A percentile compares a stretch with the other conserved stretches of the same genome.
These are phyloP conservation scores for Anthophora plumipes DNA, from an alignment of 2,888 invertebrate genomes.

Conservation along the genomic window DNA sequence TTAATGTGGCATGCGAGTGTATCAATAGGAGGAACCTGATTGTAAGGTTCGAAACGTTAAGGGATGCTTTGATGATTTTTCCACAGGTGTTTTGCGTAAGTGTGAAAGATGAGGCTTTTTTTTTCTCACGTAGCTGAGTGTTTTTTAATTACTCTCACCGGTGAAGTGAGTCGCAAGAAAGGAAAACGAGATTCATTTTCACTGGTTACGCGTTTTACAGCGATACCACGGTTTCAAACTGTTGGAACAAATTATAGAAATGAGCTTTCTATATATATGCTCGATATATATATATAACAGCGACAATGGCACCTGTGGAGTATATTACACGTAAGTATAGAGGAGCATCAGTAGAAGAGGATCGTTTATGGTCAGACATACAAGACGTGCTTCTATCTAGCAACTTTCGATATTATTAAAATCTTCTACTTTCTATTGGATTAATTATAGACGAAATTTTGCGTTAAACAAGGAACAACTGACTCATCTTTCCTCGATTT, in stretches of 20 bases:
- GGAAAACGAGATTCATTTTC: not conserved
- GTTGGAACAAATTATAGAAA: too few relatives aligned
- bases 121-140: not conserved
- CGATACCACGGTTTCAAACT: too few relatives aligned
- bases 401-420: too few relatives aligned
- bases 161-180: not conserved
- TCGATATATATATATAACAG: not conserved
- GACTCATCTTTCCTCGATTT: too few relatives aligned
- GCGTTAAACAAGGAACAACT: too few relatives aligned
- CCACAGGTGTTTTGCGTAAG: not conserved
- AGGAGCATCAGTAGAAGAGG: constrained; percentile 7
- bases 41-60: not conserved
- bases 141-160: not conserved
- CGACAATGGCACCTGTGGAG: not conserved
- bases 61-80: not conserved
- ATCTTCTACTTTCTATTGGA: too few relatives aligned
- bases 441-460: too few relatives aligned
- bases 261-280: too few relatives aligned
- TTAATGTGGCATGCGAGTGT: constrained; percentile 1
- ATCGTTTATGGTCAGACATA: constrained; percentile 2
- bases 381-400: not conserved
- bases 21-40: constrained; percentile 14
- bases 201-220: not conserved
- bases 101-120: too few relatives aligned
- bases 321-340: not conserved